Evolutionary conservation across 2,797 vertebrate genomes (phyloP).

Genomic region (Morus bassanus): DNA sequence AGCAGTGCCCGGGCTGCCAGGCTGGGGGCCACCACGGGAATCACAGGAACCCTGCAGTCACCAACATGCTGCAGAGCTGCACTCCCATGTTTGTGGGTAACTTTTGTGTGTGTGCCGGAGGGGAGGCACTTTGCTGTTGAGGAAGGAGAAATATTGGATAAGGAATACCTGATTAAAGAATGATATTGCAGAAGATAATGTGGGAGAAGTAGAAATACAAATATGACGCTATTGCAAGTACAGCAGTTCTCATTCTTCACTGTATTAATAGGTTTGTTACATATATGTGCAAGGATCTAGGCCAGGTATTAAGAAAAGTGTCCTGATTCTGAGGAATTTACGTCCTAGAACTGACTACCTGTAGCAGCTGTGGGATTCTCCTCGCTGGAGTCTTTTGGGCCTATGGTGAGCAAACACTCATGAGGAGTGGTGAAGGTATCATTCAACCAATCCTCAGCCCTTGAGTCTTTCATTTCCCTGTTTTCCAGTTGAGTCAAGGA

Average conservation of each 20-base stretch:
- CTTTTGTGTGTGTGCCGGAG: background rate
- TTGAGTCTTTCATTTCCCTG: background rate
- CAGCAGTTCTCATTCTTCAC: background rate
- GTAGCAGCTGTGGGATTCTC: background rate
- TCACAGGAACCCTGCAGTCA: background rate
- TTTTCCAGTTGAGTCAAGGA: background rate
- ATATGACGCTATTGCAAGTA: background rate
- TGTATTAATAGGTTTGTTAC: fast-evolving
- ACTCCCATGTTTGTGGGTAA: background rate
- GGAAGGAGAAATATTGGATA: background rate
- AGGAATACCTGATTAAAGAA: background rate
- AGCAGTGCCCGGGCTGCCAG: background rate
- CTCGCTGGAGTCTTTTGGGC: background rate
- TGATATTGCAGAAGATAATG: background rate
- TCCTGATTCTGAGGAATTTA: background rate
- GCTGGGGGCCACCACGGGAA: background rate
- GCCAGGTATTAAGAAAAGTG: background rate
- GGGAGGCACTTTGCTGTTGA: background rate
- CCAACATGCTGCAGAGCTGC: background rate
- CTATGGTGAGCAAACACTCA: background rate
- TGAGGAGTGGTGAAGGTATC: background rate
- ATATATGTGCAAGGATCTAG: background rate
- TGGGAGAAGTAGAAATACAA: background rate
- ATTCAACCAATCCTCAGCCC: background rate
- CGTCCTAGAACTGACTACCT: background rate